Evolutionary conservation across 2,797 vertebrate species (phyloP), one percentile per base, ranked within the genome.

Genomic region (Enteromius treurensis): DNA sequence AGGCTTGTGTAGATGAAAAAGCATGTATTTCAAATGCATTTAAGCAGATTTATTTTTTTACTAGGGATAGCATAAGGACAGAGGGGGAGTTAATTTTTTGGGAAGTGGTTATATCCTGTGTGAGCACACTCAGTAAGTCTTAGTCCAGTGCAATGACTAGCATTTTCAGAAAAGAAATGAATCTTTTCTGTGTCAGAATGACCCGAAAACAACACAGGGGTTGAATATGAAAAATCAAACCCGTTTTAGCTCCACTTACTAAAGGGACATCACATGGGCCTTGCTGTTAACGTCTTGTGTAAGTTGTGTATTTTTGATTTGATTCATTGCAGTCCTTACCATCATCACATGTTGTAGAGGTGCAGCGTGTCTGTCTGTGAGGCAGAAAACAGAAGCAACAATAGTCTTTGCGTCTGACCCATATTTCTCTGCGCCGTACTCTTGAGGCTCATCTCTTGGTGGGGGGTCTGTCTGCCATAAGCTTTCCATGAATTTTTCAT

Each of bases 401-500:
- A 32, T 64, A 64, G 60, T 81, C 21, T 19, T 78, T 26, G 26
- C 76, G 79, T 85, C 89, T 94, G 94, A 93, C 93, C 93, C 91
- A 95, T 87, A 94, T 94, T 89, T 88, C 90, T 89, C 87, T 85
- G 79, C 34, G 68, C 88, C 91, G 91, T 91, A 89, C 77, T 76
- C 68, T 34, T 29, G 55, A 51, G 51, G 85, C 90, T 89, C 88
- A 77, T 83, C 80, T 89, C 88, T 81, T 90, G 84, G 88, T 86
- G 88, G 90, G 90, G 88, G 88, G 90, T 91, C 91, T 88, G 90
- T 92, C 92, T 92, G 88, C 88, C 84, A 82, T 70, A 26, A 89
- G 88, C 84, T 85, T n/a, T 29, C 80, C 76, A 92, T 95, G 87
- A 94, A 94, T 94, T 90, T 95, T 95, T 94, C 84, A 95, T 94